Percentiles rank a stretch among this genome's conserved stretches.
Conservation (phyloP, 2,113 vertebrate species). For the Cynocephalus volans region DNA sequence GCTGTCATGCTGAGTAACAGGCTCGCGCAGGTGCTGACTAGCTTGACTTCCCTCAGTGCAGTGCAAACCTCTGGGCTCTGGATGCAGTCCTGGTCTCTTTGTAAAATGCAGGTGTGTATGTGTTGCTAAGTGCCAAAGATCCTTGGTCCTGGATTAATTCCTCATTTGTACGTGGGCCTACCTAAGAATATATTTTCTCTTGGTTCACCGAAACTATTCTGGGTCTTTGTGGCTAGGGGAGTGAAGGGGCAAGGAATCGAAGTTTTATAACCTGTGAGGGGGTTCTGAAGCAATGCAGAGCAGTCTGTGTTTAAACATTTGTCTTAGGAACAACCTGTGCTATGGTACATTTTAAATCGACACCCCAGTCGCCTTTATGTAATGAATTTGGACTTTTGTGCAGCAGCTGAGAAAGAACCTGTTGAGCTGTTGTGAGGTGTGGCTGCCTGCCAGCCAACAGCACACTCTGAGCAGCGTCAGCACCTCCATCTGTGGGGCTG, state of each 20-base stretch:
- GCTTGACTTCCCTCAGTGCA: background rate
- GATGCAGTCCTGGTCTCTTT: background rate
- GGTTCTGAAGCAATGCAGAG: slow-evolving; percentile 9
- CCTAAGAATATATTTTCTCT: slow-evolving; percentile 48
- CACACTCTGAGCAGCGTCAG: rapidly evolving
- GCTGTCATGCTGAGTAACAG: slow-evolving; percentile 53
- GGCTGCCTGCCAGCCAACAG: background rate
- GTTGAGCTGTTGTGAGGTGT: background rate
- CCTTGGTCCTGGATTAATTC: background rate
- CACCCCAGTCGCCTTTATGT: background rate
- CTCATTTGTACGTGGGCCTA: slow-evolving; percentile 1
- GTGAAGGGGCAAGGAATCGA: background rate
- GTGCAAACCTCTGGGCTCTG: background rate
- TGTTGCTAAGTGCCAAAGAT: slow-evolving; percentile 19
- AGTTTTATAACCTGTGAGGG: background rate
- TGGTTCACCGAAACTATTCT: background rate
- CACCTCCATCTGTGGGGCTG: rapidly evolving
- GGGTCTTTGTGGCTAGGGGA: background rate
- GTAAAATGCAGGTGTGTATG: slow-evolving; percentile 23
- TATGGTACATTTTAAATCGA: slow-evolving; percentile 31
- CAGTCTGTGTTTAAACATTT: slow-evolving; percentile 62
- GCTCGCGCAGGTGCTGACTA: slow-evolving; percentile 43
- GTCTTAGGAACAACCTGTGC: slow-evolving; percentile 45
- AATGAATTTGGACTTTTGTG: slow-evolving; percentile 55
- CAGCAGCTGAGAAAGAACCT: slow-evolving; percentile 35